phyloP scores from a whole-genome alignment of 2,797 vertebrate species.

The Macroramphosus scolopax region DNA sequence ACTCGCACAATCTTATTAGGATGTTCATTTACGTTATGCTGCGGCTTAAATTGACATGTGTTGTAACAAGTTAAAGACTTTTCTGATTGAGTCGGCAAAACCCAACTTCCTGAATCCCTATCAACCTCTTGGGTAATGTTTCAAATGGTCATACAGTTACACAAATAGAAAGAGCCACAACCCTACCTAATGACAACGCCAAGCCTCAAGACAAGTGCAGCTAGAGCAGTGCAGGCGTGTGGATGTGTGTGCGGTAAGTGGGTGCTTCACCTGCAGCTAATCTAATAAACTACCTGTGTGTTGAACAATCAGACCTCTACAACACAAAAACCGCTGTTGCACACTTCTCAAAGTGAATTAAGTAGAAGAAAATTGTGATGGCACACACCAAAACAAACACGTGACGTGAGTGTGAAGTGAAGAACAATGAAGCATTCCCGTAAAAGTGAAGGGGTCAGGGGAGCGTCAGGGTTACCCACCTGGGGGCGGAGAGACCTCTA shows the following conservation, averaged over 20 bases:
- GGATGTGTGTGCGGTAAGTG: slow-evolving; percentile 33
- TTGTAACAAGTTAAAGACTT: too few relatives aligned
- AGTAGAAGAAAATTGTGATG: slow-evolving; percentile 41
- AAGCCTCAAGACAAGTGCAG: slow-evolving; percentile 37
- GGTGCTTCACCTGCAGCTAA: slow-evolving; percentile 14
- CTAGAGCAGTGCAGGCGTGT: slow-evolving; percentile 25
- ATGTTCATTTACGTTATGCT: too few relatives aligned
- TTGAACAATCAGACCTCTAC: slow-evolving; percentile 43
- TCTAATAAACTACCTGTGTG: slow-evolving; percentile 6
- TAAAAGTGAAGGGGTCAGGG: slow-evolving; percentile 2
- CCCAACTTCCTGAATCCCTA: slow-evolving; percentile 35
- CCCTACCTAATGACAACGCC: slow-evolving; percentile 33
- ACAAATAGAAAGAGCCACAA: slow-evolving; percentile 31
- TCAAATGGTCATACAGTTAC: slow-evolving; percentile 27
- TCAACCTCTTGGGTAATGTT: slow-evolving; percentile 39
- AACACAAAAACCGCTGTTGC: slow-evolving; percentile 49
- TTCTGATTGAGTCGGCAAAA: slow-evolving; percentile 38
- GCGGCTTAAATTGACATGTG: too few relatives aligned
- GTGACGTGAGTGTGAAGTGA: slow-evolving; percentile 61
- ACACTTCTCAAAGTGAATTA: slow-evolving; percentile 51
- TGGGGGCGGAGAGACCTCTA: slow-evolving; percentile 79
- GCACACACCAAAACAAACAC: slow-evolving; percentile 63
- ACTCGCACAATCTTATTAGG: slow-evolving; percentile 6
- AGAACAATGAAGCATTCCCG: slow-evolving; percentile 32
- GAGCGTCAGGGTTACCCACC: slow-evolving; percentile 72